Evolutionary conservation across 1,140 invertebrate genomes (phyloP), one percentile per base, ranked within the genome.

Genomic region (Pararge aegeria): DNA sequence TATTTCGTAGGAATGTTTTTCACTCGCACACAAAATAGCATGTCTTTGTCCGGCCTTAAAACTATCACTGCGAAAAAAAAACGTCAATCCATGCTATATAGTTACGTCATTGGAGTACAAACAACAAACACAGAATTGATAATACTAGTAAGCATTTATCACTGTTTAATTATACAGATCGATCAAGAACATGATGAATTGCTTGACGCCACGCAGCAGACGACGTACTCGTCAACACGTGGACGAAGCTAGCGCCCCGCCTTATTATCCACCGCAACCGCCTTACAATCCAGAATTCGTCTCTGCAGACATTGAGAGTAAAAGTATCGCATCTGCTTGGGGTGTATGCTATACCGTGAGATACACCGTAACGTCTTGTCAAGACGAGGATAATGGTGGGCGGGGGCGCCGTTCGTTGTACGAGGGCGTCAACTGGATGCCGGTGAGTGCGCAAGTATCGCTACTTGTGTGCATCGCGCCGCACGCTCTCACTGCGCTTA

Each of bases 361-460:
- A 27, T 68, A 74, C 52, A 56, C 63, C 53, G 37, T 56, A 68
- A 75, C 48, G 55, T 55, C 58, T 56, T 69, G 66, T 59, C 68
- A 68, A 52, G 63, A 61, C 51, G 58, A 70, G 49, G 66, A 73
- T 49, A 72, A 77, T 55, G 61, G 55, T 30, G 76, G 66, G 74
- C 74, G 73, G 73, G 68, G 72, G 64, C 78, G 80, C 54, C 73
- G 71, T 56, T 86, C 83, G 56, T 63, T 88, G 48, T 87, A 85
- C 66, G 83, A 86, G 73, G 83, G 83, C 68, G 82, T 87, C 66
- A 81, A 84, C 75, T 83, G 73, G 52, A 61, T 69, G 71, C 72
- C 80, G 80, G 86, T 89, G 83, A 87, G 83, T 85, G 79, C 70
- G 71, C 69, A 64, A 77, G 66, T 73, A 52, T 66, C 50, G 57